These are phyloP conservation scores for Shinisaurus crocodilurus DNA, from an alignment of 2,113 vertebrate species.

Conservation along the genomic window DNA sequence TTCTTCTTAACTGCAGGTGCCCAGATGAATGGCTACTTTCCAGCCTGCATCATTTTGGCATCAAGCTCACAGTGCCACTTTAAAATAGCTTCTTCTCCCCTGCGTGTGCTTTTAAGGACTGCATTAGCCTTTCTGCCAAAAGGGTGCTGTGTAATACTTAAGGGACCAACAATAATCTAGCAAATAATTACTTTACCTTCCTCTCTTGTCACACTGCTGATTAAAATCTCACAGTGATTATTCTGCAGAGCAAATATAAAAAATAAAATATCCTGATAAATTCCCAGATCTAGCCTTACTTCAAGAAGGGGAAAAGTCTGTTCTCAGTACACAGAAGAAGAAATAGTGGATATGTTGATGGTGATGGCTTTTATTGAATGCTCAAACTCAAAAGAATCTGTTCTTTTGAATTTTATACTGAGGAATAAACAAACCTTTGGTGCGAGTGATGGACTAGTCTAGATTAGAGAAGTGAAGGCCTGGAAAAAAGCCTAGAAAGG, in stretches of 20 bases:
- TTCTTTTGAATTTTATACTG: neutral
- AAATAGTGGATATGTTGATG: neutral
- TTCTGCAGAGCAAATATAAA: slow-evolving; percentile 3
- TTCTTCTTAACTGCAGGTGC: neutral
- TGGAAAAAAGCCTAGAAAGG: no score
- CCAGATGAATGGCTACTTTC: neutral
- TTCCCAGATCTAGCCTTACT: neutral
- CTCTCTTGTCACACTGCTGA: neutral
- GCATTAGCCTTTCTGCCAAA: slow-evolving; percentile 1
- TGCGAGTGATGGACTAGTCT: neutral
- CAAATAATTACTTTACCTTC: slow-evolving; percentile 4
- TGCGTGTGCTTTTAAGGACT: neutral
- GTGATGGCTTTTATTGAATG: neutral
- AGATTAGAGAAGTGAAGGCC: no score
- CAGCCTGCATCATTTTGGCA: neutral
- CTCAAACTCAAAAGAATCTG: neutral
- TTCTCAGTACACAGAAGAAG: neutral
- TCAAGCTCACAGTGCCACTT: neutral
- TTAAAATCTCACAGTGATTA: slow-evolving; percentile 3
- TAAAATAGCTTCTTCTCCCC: neutral
- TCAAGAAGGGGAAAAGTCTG: neutral
- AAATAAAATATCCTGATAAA: neutral
- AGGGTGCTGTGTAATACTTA: neutral
- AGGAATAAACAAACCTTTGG: neutral
- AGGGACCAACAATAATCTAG: neutral